Conservation (phyloP, 2,888 invertebrate species). For the Meiosimyza platycephala region DNA sequence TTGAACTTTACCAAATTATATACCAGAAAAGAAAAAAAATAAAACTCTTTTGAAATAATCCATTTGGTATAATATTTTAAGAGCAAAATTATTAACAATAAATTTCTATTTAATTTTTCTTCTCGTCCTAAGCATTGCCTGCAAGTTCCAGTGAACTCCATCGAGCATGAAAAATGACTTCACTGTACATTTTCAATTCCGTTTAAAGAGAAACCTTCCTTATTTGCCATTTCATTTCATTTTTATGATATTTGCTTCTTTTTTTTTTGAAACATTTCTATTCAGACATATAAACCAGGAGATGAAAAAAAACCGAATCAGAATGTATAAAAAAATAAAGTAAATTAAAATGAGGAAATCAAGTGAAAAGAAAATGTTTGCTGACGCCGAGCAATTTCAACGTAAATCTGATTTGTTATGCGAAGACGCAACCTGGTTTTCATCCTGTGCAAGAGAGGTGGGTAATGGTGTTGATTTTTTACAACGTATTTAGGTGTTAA, state of each 20-base stretch:
- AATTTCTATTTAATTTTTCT: too few relatives aligned
- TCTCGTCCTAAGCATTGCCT: too few relatives aligned
- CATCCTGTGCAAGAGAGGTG: background rate
- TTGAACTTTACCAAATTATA: too few relatives aligned
- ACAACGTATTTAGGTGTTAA: too few relatives aligned
- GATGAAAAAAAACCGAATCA: background rate
- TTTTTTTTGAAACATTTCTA: background rate
- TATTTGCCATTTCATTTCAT: background rate
- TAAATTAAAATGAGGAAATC: background rate
- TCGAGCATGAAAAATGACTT: too few relatives aligned
- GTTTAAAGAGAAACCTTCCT: background rate
- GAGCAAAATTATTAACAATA: too few relatives aligned
- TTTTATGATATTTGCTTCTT: background rate
- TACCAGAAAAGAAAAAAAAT: too few relatives aligned
- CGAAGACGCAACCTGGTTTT: background rate
- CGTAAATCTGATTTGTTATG: conserved; percentile 3
- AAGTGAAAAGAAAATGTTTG: conserved; percentile 2
- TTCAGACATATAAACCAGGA: background rate
- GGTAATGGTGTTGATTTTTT: background rate
- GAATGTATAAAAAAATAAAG: background rate
- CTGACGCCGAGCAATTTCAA: conserved; percentile 1
- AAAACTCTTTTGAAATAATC: too few relatives aligned
- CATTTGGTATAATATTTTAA: too few relatives aligned
- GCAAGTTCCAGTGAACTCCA: too few relatives aligned
- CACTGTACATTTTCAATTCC: too few relatives aligned